A percentile compares a stretch with the other conserved stretches of the same genome.
phyloP scores from a whole-genome alignment of 2,888 invertebrate species.

The Netelia melanura region DNA sequence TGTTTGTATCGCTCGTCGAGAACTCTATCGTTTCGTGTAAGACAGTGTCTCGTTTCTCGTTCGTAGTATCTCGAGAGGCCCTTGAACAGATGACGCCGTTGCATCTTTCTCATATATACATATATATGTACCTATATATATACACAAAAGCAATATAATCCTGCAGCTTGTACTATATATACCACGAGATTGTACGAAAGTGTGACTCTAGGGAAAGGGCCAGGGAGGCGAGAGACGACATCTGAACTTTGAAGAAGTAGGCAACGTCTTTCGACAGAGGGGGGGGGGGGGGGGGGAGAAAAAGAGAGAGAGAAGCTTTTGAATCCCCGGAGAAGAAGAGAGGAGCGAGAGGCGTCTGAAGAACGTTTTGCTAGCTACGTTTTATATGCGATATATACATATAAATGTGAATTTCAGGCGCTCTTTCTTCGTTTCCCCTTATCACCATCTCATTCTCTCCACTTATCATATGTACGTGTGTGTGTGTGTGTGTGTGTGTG shows the following conservation, averaged over 20 bases:
- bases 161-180: neutral
- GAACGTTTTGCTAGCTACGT: slow-evolving; percentile 70
- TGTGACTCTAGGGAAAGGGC: slow-evolving; percentile 15
- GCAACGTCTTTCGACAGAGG: slow-evolving; percentile 42
- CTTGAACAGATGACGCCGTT: slow-evolving; percentile 29
- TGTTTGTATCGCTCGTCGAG: slow-evolving; percentile 54
- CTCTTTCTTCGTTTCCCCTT: slow-evolving; percentile 36
- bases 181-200: neutral
- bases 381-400: slow-evolving; percentile 40
- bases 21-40: slow-evolving; percentile 27
- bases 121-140: neutral
- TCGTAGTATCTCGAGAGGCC: slow-evolving; percentile 46
- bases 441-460: slow-evolving; percentile 49
- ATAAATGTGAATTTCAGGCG: neutral
- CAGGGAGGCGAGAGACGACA: slow-evolving; percentile 6
- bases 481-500: slow-evolving; percentile 23
- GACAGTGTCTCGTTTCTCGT: slow-evolving; percentile 1
- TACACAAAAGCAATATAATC: neutral
- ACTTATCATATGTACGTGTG: slow-evolving; percentile 72
- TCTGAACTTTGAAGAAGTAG: slow-evolving; percentile 56
- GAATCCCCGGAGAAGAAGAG: slow-evolving; percentile 65
- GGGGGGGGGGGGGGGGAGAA: neutral
- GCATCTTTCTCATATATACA: slow-evolving; percentile 21
- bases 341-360: slow-evolving; percentile 67
- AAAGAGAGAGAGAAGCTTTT: slow-evolving; percentile 58